These are phyloP conservation scores for Emydoidea blandingii DNA, from an alignment of 2,797 vertebrate genomes.

Conservation along the genomic window DNA sequence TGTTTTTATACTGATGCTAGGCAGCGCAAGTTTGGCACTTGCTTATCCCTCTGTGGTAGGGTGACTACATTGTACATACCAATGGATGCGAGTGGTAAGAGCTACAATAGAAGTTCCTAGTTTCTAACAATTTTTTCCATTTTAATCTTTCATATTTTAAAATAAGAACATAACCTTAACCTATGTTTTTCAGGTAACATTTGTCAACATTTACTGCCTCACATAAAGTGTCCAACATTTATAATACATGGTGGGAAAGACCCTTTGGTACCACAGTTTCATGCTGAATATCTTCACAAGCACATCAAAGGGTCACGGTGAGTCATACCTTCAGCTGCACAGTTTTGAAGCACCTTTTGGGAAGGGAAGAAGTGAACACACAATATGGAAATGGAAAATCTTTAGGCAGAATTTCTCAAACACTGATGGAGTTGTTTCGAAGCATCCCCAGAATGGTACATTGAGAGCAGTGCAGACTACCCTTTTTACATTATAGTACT, in stretches of 20 bases:
- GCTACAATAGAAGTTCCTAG: not conserved
- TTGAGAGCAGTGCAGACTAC: not conserved
- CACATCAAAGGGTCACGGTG: constrained; percentile 88
- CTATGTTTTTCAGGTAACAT: constrained; percentile 85
- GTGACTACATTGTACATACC: not conserved
- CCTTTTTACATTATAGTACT: not conserved
- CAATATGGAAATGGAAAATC: accelerated
- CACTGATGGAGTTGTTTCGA: not conserved
- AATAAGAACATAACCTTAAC: not conserved
- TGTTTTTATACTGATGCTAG: not conserved
- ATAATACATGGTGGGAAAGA: constrained; percentile 93
- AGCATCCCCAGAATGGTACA: not conserved
- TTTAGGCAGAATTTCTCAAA: not conserved
- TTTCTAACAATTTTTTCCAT: not conserved
- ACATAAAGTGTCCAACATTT: constrained; percentile 89
- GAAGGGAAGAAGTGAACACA: not conserved
- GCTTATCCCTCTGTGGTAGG: not conserved
- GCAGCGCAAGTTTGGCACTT: not conserved
- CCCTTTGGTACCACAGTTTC: constrained; percentile 86
- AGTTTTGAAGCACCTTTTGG: not conserved
- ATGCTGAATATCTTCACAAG: constrained; percentile 87
- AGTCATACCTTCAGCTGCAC: constrained; percentile 58
- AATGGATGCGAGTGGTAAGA: not conserved
- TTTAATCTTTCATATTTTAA: constrained; percentile 18
- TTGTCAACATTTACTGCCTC: constrained; percentile 87